These are phyloP conservation scores for Eremobia ochroleuca DNA, from an alignment of 2,888 invertebrate genomes.

Conservation along the genomic window DNA sequence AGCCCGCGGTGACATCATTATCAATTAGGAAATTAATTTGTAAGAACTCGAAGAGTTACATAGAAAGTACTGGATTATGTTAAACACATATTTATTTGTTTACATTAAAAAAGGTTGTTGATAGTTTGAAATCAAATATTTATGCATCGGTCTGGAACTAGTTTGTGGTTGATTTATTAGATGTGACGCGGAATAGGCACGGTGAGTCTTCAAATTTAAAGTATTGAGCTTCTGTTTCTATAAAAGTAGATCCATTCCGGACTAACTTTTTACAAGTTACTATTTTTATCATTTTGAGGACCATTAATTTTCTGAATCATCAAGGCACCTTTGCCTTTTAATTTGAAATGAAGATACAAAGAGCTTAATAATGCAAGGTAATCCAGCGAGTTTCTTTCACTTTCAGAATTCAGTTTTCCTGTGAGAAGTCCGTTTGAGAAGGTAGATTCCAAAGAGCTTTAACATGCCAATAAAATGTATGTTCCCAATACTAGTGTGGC, in stretches of 20 bases:
- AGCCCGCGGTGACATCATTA: conserved; percentile 3
- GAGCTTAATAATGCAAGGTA: conserved; percentile 3
- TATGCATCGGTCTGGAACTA: conserved; percentile 8
- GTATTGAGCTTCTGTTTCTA: conserved; percentile 34
- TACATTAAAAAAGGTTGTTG: neutral
- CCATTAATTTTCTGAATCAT: neutral
- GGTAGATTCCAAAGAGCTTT: conserved; percentile 8
- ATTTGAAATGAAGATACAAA: neutral
- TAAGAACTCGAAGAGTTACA: neutral
- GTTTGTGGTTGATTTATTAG: conserved; percentile 24
- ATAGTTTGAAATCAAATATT: conserved; percentile 3
- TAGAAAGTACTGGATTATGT: conserved; percentile 18
- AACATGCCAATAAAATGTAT: conserved; percentile 73
- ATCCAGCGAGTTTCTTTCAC: conserved; percentile 18
- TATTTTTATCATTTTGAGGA: conserved; percentile 40
- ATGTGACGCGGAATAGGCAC: conserved; percentile 43
- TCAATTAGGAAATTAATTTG: conserved; percentile 22
- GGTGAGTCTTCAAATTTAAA: conserved; percentile 37
- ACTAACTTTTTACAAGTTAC: conserved; percentile 43
- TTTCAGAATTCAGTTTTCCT: conserved; percentile 1
- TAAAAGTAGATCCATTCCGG: conserved; percentile 25
- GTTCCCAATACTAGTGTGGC: conserved; percentile 75
- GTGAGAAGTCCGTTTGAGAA: neutral
- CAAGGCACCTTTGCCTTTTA: neutral
- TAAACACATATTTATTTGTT: conserved; percentile 39